Conservation (phyloP, 2,113 vertebrate genomes). For the Myotis lucifugus region DNA sequence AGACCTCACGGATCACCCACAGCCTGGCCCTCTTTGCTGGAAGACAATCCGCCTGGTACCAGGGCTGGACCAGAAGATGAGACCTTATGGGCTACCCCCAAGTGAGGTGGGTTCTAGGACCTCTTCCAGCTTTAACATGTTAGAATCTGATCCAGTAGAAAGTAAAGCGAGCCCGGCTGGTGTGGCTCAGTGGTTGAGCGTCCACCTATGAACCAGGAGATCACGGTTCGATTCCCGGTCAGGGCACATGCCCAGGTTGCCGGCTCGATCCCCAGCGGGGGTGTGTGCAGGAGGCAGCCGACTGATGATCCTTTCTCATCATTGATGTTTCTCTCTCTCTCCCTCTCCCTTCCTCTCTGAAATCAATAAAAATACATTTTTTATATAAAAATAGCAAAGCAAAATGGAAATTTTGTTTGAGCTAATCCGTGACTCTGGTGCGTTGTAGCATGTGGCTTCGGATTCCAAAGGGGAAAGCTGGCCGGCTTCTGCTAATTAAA, state of each 20-base stretch:
- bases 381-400: not conserved
- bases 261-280: too few relatives aligned
- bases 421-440: not conserved
- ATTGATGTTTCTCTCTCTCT: too few relatives aligned
- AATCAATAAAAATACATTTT: too few relatives aligned
- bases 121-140: not conserved
- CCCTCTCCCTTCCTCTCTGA: too few relatives aligned
- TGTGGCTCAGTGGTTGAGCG: too few relatives aligned
- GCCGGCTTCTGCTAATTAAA: constrained; percentile 28
- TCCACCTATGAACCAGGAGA: too few relatives aligned
- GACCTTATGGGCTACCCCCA: not conserved
- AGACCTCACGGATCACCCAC: not conserved
- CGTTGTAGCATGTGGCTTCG: not conserved
- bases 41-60: too few relatives aligned
- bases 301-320: too few relatives aligned
- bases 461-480: not conserved
- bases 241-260: too few relatives aligned
- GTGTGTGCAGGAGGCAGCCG: too few relatives aligned
- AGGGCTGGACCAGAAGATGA: not conserved
- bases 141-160: not conserved
- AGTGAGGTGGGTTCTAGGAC: not conserved
- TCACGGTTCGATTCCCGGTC: too few relatives aligned
- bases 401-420: not conserved
- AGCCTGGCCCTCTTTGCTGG: not conserved
- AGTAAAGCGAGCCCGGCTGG: too few relatives aligned